Percentiles rank a stretch among this genome's conserved stretches.
Evolutionary conservation across 2,113 vertebrate species (phyloP).

Genomic region (human): GRCh38 chr1:48024001-48024500

Average conservation of each 20-base stretch:
- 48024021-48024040: neutral
- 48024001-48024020: neutral
- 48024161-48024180: neutral
- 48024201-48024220: constrained; percentile 3
- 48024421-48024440: neutral
- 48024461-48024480: neutral
- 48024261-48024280: neutral
- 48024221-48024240: neutral
- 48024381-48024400: no score
- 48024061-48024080: neutral
- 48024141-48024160: neutral
- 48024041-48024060: neutral
- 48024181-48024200: neutral
- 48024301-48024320: neutral
- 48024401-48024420: neutral
- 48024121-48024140: neutral
- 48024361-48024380: neutral
- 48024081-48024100: neutral
- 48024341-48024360: neutral
- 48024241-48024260: neutral
- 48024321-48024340: neutral
- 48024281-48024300: neutral
- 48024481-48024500: neutral
- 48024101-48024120: neutral
- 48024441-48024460: neutral